Evolutionary conservation across 1,140 invertebrate genomes (phyloP).

Genomic region (Bombus fervidus): DNA sequence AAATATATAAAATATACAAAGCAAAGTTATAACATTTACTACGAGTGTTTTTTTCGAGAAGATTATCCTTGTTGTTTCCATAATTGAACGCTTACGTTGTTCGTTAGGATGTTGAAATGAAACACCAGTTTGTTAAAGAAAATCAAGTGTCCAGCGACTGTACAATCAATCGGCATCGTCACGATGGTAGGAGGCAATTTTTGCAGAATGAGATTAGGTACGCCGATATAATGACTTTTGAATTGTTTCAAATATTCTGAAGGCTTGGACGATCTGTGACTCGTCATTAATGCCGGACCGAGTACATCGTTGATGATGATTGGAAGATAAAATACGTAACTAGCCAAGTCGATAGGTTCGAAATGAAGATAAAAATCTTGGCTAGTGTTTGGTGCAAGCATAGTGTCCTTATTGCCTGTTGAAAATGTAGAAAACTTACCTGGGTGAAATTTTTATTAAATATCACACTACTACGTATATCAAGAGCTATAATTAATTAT

Average conservation of each 20-base stretch:
- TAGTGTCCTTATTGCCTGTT: slow-evolving; percentile 22
- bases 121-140: slow-evolving; percentile 62
- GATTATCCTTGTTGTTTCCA: background rate
- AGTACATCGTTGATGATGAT: slow-evolving; percentile 72
- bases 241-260: slow-evolving; percentile 36
- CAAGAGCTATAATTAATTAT: too few species aligned
- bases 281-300: slow-evolving; percentile 52
- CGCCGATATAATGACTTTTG: slow-evolving; percentile 20
- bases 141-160: slow-evolving; percentile 37
- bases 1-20: too few species aligned
- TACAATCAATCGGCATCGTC: slow-evolving; percentile 56
- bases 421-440: too few species aligned
- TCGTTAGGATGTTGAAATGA: slow-evolving; percentile 37
- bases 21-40: too few species aligned
- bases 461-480: too few species aligned
- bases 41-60: background rate
- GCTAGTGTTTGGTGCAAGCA: slow-evolving; percentile 24
- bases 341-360: slow-evolving; percentile 65
- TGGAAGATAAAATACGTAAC: slow-evolving; percentile 68
- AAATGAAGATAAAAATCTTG: slow-evolving; percentile 71
- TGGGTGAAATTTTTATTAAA: too few species aligned
- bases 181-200: slow-evolving; percentile 44
- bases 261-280: slow-evolving; percentile 34
- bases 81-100: slow-evolving; percentile 29
- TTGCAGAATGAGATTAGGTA: slow-evolving; percentile 17